phyloP scores from a whole-genome alignment of 2,797 vertebrate genomes.

The Cichlasoma orientale region DNA sequence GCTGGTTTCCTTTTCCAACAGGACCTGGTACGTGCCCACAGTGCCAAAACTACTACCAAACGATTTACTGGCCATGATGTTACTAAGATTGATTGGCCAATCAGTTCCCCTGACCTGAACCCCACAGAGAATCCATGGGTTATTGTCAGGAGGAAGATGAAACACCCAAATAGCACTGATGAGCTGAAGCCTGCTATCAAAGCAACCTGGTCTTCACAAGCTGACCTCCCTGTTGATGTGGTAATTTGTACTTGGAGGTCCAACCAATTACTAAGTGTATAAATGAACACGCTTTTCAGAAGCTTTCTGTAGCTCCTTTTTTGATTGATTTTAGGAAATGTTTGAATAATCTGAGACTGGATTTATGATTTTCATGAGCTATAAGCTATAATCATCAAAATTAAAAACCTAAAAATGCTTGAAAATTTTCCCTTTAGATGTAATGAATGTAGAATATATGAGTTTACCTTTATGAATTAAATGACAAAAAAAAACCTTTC shows the following conservation, averaged over 20 bases:
- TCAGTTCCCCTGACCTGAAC: background rate
- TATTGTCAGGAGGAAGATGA: background rate
- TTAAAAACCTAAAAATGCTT: background rate
- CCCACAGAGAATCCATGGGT: background rate
- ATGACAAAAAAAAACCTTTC: background rate
- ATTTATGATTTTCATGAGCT: background rate
- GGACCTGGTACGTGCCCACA: background rate
- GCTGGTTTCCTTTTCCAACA: background rate
- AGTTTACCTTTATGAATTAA: background rate
- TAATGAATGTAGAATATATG: too few species aligned
- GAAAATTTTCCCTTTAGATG: too few species aligned
- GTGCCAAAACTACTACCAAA: background rate
- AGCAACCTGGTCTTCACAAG: background rate
- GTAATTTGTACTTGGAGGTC: background rate
- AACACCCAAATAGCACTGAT: background rate
- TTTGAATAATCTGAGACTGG: background rate
- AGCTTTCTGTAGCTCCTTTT: background rate
- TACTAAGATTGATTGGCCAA: background rate
- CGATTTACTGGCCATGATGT: background rate
- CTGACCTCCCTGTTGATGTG: background rate
- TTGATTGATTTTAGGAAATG: background rate
- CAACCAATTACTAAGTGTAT: background rate
- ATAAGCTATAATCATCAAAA: background rate
- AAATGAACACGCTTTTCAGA: background rate
- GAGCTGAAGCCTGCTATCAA: background rate